Conservation (phyloP, 1,140 invertebrate genomes). For the Coptotermes formosanus region DNA sequence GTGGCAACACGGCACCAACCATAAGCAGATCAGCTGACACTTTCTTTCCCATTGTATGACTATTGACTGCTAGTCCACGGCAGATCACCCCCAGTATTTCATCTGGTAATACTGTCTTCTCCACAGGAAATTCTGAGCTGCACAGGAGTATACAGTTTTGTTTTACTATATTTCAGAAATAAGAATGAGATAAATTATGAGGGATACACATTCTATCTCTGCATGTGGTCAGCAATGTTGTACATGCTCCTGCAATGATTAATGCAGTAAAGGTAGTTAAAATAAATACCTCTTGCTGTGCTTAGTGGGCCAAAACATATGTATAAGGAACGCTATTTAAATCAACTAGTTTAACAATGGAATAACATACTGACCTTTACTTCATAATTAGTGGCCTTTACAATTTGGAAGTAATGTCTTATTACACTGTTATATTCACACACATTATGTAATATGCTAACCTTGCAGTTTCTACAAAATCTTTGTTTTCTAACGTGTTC, state of each 20-base stretch:
- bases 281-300: no score
- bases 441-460: neutral
- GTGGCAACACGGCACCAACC: slow-evolving; percentile 19
- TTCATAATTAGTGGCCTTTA: slow-evolving; percentile 8
- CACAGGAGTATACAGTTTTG: neutral
- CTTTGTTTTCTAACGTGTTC: no score
- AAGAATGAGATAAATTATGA: no score
- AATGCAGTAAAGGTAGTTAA: neutral
- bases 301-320: no score
- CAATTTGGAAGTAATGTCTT: neutral
- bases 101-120: slow-evolving; percentile 17
- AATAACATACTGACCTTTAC: neutral
- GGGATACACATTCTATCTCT: no score
- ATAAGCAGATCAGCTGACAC: neutral
- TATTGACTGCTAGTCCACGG: slow-evolving; percentile 25
- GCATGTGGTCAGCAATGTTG: no score
- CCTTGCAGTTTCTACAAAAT: no score
- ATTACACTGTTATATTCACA: neutral
- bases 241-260: no score
- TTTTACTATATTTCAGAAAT: neutral
- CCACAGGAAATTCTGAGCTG: slow-evolving; percentile 24
- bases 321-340: no score
- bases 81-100: slow-evolving; percentile 20
- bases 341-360: no score
- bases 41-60: slow-evolving; percentile 13